Percentiles rank a stretch among this genome's conserved stretches.
Conservation (phyloP, 1,140 invertebrate species). For the Lamellibrachia luymesi region DNA sequence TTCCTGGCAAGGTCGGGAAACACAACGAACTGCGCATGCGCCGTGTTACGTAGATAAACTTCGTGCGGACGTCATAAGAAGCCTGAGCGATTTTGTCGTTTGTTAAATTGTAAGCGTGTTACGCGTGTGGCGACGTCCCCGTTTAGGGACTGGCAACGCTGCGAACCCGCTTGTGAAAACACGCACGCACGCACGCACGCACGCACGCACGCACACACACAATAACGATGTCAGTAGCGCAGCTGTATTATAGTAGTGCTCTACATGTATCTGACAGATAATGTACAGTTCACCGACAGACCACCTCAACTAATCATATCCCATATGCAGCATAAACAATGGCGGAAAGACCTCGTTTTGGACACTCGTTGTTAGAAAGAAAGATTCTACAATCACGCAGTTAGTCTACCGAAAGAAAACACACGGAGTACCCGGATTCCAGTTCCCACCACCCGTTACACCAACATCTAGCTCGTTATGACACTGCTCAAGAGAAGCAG, state of each 20-base stretch:
- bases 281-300: no score
- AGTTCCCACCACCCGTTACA: no score
- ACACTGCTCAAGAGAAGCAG: no score
- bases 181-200: slow-evolving; percentile 19
- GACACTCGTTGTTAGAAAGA: no score
- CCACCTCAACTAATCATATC: no score
- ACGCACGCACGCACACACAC: slow-evolving; percentile 14
- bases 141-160: neutral
- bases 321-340: no score
- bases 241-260: neutral
- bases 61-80: neutral
- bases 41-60: neutral
- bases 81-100: neutral
- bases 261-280: no score
- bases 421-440: no score
- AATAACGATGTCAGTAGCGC: neutral
- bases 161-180: neutral
- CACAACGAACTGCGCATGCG: neutral
- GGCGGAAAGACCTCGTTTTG: no score
- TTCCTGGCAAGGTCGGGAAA: neutral
- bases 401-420: no score
- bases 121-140: neutral
- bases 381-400: no score
- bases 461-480: no score
- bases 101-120: neutral